Conservation (phyloP, 2,797 vertebrate genomes). For the Otus scops region DNA sequence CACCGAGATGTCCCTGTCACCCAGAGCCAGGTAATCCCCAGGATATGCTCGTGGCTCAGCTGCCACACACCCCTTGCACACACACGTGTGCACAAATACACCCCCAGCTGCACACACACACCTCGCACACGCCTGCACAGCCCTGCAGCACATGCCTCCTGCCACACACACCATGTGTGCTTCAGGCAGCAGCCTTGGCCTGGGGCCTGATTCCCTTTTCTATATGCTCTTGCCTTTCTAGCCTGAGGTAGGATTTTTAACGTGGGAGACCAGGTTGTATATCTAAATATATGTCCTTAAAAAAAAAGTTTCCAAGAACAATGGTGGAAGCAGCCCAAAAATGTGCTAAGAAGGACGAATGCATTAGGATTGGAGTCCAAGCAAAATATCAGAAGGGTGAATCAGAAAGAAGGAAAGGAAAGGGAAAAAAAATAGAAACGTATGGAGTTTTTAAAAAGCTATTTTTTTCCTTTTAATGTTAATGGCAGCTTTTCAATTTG, state of each 20-base stretch:
- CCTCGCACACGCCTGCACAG: not conserved
- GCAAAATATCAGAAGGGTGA: conserved; percentile 80
- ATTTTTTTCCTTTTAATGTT: conserved; percentile 61
- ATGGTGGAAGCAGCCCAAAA: conserved; percentile 78
- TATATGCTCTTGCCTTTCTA: not conserved
- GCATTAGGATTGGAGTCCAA: conserved; percentile 71
- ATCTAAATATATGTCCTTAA: conserved; percentile 55
- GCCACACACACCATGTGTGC: accelerated
- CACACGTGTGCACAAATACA: too few species aligned
- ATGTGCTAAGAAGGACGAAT: conserved; percentile 73
- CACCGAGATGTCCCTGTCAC: not conserved
- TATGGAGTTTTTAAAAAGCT: conserved; percentile 61
- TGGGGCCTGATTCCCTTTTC: not conserved
- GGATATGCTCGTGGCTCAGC: not conserved
- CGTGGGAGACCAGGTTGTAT: conserved; percentile 55
- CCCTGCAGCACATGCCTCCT: accelerated
- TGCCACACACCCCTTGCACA: not conserved
- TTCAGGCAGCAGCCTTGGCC: not conserved
- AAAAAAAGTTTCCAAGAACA: conserved; percentile 72
- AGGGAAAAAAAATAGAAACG: conserved; percentile 51
- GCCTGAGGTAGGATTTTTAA: not conserved
- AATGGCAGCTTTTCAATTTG: conserved; percentile 69
- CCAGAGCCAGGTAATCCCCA: not conserved
- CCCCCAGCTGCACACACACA: not conserved
- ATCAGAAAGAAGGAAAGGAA: conserved; percentile 69